Base-by-base conservation (phyloP, 2,888 invertebrate species). In the Nomada flava region DNA sequence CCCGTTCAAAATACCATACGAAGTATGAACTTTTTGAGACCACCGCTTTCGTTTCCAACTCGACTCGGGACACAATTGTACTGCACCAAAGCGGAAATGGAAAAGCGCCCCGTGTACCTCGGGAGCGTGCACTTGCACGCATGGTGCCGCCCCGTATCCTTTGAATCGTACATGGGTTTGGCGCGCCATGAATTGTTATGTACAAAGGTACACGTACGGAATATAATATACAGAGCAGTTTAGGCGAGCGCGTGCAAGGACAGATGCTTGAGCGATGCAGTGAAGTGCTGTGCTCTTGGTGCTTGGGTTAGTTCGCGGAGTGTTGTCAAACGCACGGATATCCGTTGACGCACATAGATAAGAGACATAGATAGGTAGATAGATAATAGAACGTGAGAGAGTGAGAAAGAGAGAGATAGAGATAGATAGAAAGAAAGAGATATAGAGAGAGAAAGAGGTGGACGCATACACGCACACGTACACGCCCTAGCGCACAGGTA, bases 211-310 rank as follows among this genome's bases (percentile, higher is more conserved):
- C 74, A 80, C 67, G 81, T 77, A 88, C 68, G 77, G 68, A 76
- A 80, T 80, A 77, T 84, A 86, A 82, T 88, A 88, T 79, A 80
- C 80, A 89, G 90, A 90, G 89, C 90, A 81, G 85, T 85, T 70
- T 89, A 91, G 91, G 91, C 89, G 88, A 91, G 91, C 92, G 91
- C 92, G 93, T 93, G 93, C 93, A 93, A 85, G 91, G 92, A 91
- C 87, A 88, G 90, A 92, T 93, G 93, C 93, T 92, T 90, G 91
- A 93, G 93, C 93, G 90, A 92, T 93, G 93, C 92, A 91, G 92
- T 92, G 91, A 92, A 87, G 91, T 92, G 92, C 92, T 90, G 92
- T 92, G 92, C 92, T 91, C 92, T 62, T 83, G 89, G 91, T 92
- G 92, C 91, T 88, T 90, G 88, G 89, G 89, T 90, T 72, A 79